A percentile compares a stretch with the other conserved stretches of the same genome.
Conservation (phyloP, 2,888 invertebrate species). For the Gastrophysa polygoni region DNA sequence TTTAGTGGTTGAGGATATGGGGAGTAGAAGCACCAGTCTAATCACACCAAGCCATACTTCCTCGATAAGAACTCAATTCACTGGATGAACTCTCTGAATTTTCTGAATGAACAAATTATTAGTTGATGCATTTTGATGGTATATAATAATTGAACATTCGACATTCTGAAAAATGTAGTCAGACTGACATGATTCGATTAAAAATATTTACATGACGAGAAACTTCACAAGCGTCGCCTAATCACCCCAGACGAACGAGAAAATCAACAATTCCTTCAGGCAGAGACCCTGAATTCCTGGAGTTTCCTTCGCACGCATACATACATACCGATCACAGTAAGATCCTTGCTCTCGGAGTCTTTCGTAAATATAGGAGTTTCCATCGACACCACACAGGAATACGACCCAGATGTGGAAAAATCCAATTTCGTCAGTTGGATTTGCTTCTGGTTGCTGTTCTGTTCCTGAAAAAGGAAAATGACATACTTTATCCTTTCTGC, state of each 20-base stretch:
- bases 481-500: conserved; percentile 1
- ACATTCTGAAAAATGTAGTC: no score
- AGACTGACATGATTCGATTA: no score
- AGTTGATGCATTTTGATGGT: no score
- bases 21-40: no score
- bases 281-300: background rate
- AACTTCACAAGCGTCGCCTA: no score
- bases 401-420: conserved; percentile 78
- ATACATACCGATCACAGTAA: conserved; percentile 77
- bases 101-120: no score
- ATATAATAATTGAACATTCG: no score
- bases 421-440: conserved; percentile 75
- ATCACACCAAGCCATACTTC: no score
- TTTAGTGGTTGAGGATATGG: no score
- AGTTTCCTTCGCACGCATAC: background rate
- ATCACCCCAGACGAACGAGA: background rate
- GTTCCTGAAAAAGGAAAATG: conserved; percentile 62
- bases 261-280: background rate
- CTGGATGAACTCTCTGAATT: no score
- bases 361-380: conserved; percentile 85
- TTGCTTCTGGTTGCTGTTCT: conserved; percentile 70
- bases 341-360: conserved; percentile 75
- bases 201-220: no score
- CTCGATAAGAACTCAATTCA: no score
- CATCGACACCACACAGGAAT: conserved; percentile 82